Percentiles rank a stretch among this genome's conserved stretches.
Conservation (phyloP, 92 coral and sea anemone species). For the Isaurus tuberculatus region DNA sequence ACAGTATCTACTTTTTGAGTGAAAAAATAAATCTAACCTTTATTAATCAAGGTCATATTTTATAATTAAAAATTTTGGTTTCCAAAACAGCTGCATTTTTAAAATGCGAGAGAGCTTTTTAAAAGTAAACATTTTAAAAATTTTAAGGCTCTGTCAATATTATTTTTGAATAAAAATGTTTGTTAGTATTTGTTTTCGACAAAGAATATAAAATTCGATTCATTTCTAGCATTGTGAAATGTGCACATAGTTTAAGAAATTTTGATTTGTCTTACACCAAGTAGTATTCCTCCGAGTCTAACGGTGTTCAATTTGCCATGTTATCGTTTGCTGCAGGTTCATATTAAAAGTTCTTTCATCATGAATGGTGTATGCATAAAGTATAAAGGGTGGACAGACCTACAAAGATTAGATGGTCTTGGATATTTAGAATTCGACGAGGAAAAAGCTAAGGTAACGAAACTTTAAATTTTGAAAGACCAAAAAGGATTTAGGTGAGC, state of each 20-base stretch:
- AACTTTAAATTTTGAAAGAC: background rate
- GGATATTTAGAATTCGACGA: conserved; percentile 97
- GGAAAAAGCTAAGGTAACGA: conserved; percentile 84
- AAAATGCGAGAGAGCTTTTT: background rate
- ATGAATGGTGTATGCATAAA: conserved; percentile 96
- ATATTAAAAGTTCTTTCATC: conserved; percentile 87
- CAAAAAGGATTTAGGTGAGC: no score
- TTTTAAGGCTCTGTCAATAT: background rate
- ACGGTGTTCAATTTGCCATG: background rate
- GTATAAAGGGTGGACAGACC: conserved; percentile 97
- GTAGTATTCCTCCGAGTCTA: background rate
- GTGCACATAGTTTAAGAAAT: no score
- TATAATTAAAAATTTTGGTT: conserved; percentile 12
- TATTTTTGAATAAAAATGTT: background rate
- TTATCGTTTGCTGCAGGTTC: conserved; percentile 70
- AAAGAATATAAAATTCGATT: no score
- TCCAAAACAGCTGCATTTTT: conserved; percentile 12
- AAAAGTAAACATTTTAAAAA: background rate
- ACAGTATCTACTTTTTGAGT: conserved; percentile 9
- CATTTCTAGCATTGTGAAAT: no score
- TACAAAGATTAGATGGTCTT: conserved; percentile 93
- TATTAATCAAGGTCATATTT: background rate
- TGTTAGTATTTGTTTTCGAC: background rate
- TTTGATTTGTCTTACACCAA: background rate
- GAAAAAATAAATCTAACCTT: background rate